Conservation (phyloP, 1,140 invertebrate species). For the Monomorium pharaonis region DNA sequence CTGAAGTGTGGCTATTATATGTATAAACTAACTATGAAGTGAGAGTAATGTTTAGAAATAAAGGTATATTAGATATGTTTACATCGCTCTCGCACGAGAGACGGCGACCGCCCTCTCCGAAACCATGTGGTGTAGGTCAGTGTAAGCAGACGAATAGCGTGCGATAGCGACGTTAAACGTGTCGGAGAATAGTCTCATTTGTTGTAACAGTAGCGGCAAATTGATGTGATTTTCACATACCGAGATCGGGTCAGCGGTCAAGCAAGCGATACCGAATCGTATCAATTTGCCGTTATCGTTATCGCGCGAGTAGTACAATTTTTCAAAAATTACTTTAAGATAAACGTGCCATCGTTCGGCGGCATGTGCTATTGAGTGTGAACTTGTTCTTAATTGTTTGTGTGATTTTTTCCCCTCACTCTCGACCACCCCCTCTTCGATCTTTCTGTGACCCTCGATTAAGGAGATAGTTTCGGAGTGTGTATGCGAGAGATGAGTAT, state of each 20-base stretch:
- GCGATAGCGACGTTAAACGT: background rate
- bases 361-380: background rate
- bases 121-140: background rate
- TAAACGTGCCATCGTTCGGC: background rate
- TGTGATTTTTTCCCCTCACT: background rate
- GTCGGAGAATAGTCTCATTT: background rate
- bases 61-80: constrained; percentile 21
- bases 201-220: constrained; percentile 36
- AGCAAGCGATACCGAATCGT: background rate
- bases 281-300: constrained; percentile 56
- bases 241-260: too few species aligned
- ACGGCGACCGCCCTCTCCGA: background rate
- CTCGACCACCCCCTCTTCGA: background rate
- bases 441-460: too few species aligned
- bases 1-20: background rate
- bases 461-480: background rate
- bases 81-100: background rate
- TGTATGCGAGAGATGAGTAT: background rate
- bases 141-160: background rate
- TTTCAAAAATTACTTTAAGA: background rate
- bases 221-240: constrained; percentile 36
- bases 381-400: background rate
- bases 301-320: background rate
- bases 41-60: constrained; percentile 17
- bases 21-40: background rate